Percentiles rank a stretch among this genome's conserved stretches.
phyloP scores from a whole-genome alignment of 2,113 vertebrate genomes.

The Eulemur macaco region DNA sequence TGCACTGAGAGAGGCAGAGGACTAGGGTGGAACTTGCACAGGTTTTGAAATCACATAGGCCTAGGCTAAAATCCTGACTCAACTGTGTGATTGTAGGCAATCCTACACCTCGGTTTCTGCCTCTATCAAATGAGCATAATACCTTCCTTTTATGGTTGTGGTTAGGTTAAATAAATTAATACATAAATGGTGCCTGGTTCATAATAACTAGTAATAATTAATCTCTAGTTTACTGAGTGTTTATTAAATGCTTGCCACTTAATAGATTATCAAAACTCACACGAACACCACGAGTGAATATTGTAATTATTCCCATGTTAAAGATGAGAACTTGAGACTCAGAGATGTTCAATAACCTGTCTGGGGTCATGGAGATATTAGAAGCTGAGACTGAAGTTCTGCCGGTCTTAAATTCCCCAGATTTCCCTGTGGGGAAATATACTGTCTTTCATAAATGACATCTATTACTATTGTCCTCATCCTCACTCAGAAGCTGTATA shows the following conservation, averaged over 20 bases:
- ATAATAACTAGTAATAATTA: neutral
- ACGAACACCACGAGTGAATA: neutral
- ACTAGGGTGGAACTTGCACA: neutral
- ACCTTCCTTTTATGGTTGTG: neutral
- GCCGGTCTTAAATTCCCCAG: neutral
- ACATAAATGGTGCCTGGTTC: neutral
- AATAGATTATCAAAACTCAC: conserved; percentile 5
- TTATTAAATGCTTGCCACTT: conserved; percentile 4
- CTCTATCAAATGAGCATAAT: neutral
- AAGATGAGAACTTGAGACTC: neutral
- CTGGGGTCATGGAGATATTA: neutral
- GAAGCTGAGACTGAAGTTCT: neutral
- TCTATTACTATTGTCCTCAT: neutral
- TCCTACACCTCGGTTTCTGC: neutral
- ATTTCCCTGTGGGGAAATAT: neutral
- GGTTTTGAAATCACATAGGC: neutral
- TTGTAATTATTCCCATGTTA: neutral
- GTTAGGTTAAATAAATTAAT: neutral
- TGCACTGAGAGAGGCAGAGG: neutral
- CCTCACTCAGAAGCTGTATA: neutral
- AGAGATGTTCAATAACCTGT: neutral
- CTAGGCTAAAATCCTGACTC: neutral
- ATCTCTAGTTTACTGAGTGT: neutral
- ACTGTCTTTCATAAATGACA: neutral
- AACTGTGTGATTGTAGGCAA: neutral